Evolutionary conservation across 35 echinoderm and acorn worm species (phyloP).

Genomic region (Heliocidaris erythrogramma): DNA sequence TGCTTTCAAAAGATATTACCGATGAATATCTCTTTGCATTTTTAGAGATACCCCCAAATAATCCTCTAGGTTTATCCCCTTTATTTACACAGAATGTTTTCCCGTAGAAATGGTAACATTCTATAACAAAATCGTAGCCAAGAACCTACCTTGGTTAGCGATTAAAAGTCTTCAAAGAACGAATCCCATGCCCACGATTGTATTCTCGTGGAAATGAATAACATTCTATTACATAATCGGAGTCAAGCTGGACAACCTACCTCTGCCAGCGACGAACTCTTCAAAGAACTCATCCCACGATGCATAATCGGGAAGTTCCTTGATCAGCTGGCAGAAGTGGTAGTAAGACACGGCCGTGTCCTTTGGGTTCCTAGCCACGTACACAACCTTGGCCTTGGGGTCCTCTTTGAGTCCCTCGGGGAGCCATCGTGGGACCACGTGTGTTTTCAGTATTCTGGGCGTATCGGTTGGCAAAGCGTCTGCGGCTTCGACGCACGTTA

Average conservation of each 20-base stretch:
- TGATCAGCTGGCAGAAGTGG: not conserved
- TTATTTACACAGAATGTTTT: too few species aligned
- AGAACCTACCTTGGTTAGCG: too few species aligned
- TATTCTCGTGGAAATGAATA: too few species aligned
- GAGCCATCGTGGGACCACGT: constrained; percentile 1
- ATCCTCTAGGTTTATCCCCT: too few species aligned
- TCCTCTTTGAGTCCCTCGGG: not conserved
- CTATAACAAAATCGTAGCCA: too few species aligned
- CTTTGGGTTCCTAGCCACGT: not conserved
- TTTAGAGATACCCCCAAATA: too few species aligned
- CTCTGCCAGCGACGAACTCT: not conserved
- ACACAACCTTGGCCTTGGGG: not conserved
- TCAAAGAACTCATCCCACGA: not conserved
- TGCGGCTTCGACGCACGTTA: not conserved
- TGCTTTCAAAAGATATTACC: too few species aligned
- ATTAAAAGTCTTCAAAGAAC: too few species aligned
- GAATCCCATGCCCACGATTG: too few species aligned
- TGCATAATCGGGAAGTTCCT: not conserved
- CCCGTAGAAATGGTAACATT: too few species aligned
- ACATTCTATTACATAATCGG: too few species aligned
- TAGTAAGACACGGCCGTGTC: constrained; percentile 19
- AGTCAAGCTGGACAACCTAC: not conserved
- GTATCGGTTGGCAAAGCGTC: not conserved
- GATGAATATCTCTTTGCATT: too few species aligned
- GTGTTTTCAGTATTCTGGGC: not conserved